Conservation (phyloP, 2,888 invertebrate genomes). For the Drosophila flavopinicola region DNA sequence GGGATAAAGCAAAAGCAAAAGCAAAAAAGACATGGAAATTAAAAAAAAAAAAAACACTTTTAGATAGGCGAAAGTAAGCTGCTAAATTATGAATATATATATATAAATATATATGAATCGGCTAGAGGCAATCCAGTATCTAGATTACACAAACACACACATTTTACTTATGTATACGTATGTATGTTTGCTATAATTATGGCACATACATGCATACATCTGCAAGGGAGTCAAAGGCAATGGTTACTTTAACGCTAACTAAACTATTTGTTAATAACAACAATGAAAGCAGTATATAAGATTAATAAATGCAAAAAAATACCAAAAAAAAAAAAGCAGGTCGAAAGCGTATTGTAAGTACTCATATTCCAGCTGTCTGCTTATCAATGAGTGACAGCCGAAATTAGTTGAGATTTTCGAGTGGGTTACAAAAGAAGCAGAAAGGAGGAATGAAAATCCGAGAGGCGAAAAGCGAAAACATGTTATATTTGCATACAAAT, state of each 20-base stretch:
- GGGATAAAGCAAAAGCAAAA: slow-evolving; percentile 11
- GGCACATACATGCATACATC: slow-evolving; percentile 29
- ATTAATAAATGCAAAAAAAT: slow-evolving; percentile 21
- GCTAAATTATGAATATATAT: slow-evolving; percentile 41
- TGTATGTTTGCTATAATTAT: slow-evolving; percentile 18
- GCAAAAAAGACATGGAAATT: slow-evolving; percentile 9
- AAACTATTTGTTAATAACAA: slow-evolving; percentile 58
- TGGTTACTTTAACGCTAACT: slow-evolving; percentile 61
- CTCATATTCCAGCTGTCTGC: slow-evolving; percentile 35
- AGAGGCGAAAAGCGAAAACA: slow-evolving; percentile 44
- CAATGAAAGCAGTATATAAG: slow-evolving; percentile 17
- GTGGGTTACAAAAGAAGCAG: slow-evolving; percentile 6
- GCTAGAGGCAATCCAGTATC: slow-evolving; percentile 52
- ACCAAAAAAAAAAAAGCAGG: slow-evolving; percentile 18
- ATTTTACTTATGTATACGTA: slow-evolving; percentile 52
- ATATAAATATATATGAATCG: slow-evolving; percentile 36
- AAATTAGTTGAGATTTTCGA: slow-evolving; percentile 32
- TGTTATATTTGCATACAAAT: slow-evolving; percentile 68
- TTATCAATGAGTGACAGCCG: slow-evolving; percentile 11
- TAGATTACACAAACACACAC: slow-evolving; percentile 22
- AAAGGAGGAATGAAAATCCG: slow-evolving; percentile 4
- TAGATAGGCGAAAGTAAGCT: slow-evolving; percentile 75
- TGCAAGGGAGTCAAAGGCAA: slow-evolving; percentile 62
- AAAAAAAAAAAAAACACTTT: slow-evolving; percentile 51
- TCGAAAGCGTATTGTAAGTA: slow-evolving; percentile 23